Evolutionary conservation across 2,113 vertebrate genomes (phyloP), one percentile per base, ranked within the genome.

Genomic region (Sturnus vulgaris): DNA sequence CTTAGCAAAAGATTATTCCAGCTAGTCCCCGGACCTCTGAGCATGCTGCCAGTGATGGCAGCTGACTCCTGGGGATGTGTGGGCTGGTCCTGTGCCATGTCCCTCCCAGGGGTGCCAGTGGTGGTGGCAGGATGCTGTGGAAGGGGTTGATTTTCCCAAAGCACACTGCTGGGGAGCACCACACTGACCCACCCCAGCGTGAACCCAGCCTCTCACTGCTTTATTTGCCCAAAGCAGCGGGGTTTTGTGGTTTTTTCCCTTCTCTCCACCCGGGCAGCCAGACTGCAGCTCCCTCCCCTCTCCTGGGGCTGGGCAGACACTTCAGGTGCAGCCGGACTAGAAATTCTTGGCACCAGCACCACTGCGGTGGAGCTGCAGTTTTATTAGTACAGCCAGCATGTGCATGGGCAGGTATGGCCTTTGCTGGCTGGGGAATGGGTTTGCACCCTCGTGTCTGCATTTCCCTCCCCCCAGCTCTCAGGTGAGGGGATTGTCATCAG

Each of bases 121-220:
- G 8, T 1, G 2, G 31, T 0, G 8, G n/a, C 24, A 28, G n/a
- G 42, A 27, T 2, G 3, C 56, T 46, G 49, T 0, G 11, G 59
- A 33, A 11, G 69, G 22, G 8, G 2, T 30, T 52, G 50, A 14
- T 17, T 52, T 52, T 52, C 50, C 50, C 27, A 52, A 55, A 63
- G 31, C 31, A 7, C 0, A 0, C 17, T 69, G 82, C 57, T 1
- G 4, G 65, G 66, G n/a, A 76, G 81, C 35, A 47, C 30, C 75
- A 22, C 0, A 0, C 50, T 13, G 64, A 78, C 37, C 73, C 71
- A 46, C 39, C 47, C 1, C 0, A 55, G 66, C 1, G 0, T 23
- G 46, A 90, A 72, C 65, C 37, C 55, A 49, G 59, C 63, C 63
- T 76, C 39, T 30, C 18, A 7, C 8, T 28, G 47, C 64, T 73